Conservation (phyloP, 2,113 vertebrate species). For the Scatophagus argus region DNA sequence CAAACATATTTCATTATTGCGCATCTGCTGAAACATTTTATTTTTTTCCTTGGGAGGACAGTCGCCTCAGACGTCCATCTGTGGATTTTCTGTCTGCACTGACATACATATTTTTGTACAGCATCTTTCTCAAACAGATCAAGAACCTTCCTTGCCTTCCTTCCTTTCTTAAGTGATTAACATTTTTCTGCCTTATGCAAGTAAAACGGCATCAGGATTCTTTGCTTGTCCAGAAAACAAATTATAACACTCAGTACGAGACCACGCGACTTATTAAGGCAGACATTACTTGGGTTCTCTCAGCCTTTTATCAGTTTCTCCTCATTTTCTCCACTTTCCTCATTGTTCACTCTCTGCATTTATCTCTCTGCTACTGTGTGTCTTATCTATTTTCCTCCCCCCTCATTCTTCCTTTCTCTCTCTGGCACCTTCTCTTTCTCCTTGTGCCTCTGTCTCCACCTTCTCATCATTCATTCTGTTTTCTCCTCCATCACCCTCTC, state of each 20-base stretch:
- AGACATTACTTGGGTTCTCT: conserved; percentile 23
- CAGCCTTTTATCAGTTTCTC: conserved; percentile 24
- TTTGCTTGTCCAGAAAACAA: neutral
- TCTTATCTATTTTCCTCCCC: conserved; percentile 46
- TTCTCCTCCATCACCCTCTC: conserved; percentile 56
- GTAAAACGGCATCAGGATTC: neutral
- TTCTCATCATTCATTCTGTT: conserved; percentile 70
- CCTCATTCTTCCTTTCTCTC: conserved; percentile 43
- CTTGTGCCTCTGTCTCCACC: conserved; percentile 52
- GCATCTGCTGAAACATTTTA: neutral
- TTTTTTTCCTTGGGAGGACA: conserved; percentile 2
- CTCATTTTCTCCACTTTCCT: neutral
- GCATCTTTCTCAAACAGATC: neutral
- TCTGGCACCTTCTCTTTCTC: conserved; percentile 38
- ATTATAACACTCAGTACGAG: neutral
- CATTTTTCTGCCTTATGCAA: neutral
- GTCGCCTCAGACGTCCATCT: neutral
- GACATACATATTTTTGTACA: neutral
- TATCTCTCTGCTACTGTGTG: conserved; percentile 27
- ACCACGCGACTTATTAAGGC: neutral
- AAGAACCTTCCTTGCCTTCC: neutral
- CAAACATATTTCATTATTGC: neutral
- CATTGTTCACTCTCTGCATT: conserved; percentile 35
- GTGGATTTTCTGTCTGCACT: neutral
- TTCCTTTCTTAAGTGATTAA: neutral